These are phyloP conservation scores for Oscheius sp. DNA, from an alignment of 2,888 invertebrate genomes.

Conservation along the genomic window DNA sequence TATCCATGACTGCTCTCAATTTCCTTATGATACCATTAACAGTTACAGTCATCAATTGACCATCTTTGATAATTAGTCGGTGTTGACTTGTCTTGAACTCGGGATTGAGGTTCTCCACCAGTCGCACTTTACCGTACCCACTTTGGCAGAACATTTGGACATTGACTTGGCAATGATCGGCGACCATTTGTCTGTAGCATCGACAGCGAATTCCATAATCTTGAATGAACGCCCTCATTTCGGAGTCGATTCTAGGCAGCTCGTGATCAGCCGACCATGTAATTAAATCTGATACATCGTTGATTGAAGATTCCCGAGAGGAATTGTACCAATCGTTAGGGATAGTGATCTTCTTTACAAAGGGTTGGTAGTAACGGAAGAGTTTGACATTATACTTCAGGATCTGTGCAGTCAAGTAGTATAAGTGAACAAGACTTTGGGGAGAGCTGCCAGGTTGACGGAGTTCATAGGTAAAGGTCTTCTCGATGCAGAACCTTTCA, in stretches of 20 bases:
- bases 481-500: background rate
- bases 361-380: background rate
- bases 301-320: background rate
- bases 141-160: slow-evolving; percentile 10
- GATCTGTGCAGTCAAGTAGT: slow-evolving; percentile 1
- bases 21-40: background rate
- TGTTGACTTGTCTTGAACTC: background rate
- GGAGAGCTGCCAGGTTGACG: background rate
- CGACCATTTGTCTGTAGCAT: background rate
- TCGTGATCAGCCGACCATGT: background rate
- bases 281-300: background rate
- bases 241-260: background rate
- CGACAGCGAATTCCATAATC: background rate
- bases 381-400: background rate
- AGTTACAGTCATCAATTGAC: background rate
- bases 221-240: background rate
- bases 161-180: slow-evolving; percentile 7
- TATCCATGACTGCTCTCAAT: background rate
- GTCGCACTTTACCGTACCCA: slow-evolving; percentile 1
- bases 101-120: slow-evolving; percentile 23
- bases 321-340: slow-evolving; percentile 8
- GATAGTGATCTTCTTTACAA: background rate
- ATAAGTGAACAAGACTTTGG: slow-evolving; percentile 9
- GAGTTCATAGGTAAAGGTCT: background rate
- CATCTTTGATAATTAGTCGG: background rate